Evolutionary conservation across 2,797 vertebrate genomes (phyloP).

Genomic region (Mus spretus): DNA sequence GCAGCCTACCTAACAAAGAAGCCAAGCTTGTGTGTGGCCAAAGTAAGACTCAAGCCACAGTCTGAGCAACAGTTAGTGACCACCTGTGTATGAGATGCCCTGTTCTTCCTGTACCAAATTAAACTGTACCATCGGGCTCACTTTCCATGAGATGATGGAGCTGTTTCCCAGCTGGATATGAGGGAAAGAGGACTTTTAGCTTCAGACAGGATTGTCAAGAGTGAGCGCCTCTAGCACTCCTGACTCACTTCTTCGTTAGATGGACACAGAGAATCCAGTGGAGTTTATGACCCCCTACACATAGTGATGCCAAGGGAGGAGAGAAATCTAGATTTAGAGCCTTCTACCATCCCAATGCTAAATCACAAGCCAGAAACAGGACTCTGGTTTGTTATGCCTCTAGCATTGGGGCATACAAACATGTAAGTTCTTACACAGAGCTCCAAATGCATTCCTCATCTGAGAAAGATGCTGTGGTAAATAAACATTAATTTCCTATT

Average conservation of each 20-base stretch:
- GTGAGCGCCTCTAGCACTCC: background rate
- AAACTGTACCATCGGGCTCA: background rate
- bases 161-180: background rate
- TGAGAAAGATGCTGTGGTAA: background rate
- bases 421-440: background rate
- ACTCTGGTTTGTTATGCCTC: background rate
- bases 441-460: background rate
- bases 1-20: background rate
- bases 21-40: background rate
- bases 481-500: slow-evolving; percentile 39
- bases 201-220: background rate
- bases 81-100: background rate
- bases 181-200: background rate
- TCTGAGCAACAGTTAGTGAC: background rate
- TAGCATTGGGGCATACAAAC: background rate
- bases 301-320: background rate
- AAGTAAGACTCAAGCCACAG: background rate
- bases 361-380: background rate
- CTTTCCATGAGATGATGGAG: background rate
- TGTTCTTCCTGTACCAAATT: background rate
- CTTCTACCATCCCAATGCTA: background rate
- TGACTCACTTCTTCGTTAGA: background rate
- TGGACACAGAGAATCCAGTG: background rate
- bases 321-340: background rate
- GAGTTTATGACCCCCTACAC: background rate